Base-by-base conservation (phyloP, 2,113 vertebrate species). In the Indri indri region DNA sequence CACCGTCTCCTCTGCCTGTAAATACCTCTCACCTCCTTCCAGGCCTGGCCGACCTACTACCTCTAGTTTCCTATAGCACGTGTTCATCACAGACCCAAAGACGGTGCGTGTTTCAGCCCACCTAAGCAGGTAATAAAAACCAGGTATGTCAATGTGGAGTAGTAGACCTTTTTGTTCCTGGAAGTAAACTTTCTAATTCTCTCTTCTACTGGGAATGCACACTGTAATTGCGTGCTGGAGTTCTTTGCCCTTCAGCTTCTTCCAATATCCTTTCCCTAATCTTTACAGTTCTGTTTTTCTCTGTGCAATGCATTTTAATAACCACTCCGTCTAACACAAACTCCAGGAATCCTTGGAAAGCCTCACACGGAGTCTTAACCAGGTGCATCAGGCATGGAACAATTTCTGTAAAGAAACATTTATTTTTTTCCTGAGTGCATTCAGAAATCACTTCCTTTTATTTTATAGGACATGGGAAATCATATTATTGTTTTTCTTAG, bases 231-330 rank as follows among this genome's bases (percentile, higher is more conserved):
- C 0, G 0, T 32, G 27, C 6, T 10, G 2, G 34, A 4, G 7
- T 59, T 47, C 34, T 80, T 42, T 30, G 82, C 40, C 22, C 80
- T 54, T 37, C 42, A 32, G 30, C 47, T 47, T 76, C 18, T 22
- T 20, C 37, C 22, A 23, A 25, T 40, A 42, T 10, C 11, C 57
- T 95, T 27, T 13, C 20, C 9, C 11, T 14, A 65, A 6, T 32
- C 52, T 84, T 87, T 50, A 79, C 32, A 47, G 17, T n/a, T 95
- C 59, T 45, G 10, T n/a, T 71, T 81, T 95, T 54, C 59, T 47
- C 42, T 18, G 30, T 9, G 22, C 32, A 70, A 25, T 76, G 22
- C 8, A 52, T 45, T 25, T 77, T 42, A 73, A 40, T 10, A 10
- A 22, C n/a, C 16, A 30, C 22, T 42, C 88, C 22, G 52, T 74